These are phyloP conservation scores for Pentamera pediparva DNA, from an alignment of 53 echinoderm and acorn worm genomes.

Conservation along the genomic window DNA sequence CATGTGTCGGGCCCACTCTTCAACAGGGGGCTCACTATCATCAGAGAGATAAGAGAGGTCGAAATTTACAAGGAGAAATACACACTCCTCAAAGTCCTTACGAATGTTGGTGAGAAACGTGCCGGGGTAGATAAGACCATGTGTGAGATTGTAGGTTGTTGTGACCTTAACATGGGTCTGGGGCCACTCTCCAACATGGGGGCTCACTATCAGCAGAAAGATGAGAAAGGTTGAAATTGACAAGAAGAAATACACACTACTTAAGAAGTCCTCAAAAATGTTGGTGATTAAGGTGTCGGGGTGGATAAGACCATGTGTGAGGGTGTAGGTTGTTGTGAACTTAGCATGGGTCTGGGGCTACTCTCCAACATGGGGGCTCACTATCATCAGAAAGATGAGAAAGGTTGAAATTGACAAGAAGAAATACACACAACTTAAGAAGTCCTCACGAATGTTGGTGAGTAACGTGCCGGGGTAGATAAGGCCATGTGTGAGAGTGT, in stretches of 20 bases:
- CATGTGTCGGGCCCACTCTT: conserved; percentile 50
- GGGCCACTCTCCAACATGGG: conserved; percentile 41
- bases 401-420: conserved; percentile 62
- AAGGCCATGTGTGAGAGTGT: no score
- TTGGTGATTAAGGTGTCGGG: conserved; percentile 43
- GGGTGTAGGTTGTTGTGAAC: no score
- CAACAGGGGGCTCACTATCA: conserved; percentile 43
- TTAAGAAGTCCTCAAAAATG: conserved; percentile 73
- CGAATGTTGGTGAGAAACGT: conserved; percentile 58
- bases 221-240: conserved; percentile 63
- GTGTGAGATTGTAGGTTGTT: no score
- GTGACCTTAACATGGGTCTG: conserved; percentile 51
- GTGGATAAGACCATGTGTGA: no score
- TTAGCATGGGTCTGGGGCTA: conserved; percentile 53
- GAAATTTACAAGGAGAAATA: conserved; percentile 64
- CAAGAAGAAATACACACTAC: conserved; percentile 65
- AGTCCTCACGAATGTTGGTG: conserved; percentile 74
- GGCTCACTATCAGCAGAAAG: conserved; percentile 47
- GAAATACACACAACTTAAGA: conserved; percentile 77
- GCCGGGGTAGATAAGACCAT: no score
- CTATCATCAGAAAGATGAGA: conserved; percentile 57
- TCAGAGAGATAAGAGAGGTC: conserved; percentile 59
- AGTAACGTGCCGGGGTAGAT: background rate
- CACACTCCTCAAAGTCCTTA: conserved; percentile 70
- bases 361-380: conserved; percentile 40